Evolutionary conservation across 2,113 vertebrate species (phyloP), one percentile per base, ranked within the genome.

Genomic region (Datnioides undecimradiatus): DNA sequence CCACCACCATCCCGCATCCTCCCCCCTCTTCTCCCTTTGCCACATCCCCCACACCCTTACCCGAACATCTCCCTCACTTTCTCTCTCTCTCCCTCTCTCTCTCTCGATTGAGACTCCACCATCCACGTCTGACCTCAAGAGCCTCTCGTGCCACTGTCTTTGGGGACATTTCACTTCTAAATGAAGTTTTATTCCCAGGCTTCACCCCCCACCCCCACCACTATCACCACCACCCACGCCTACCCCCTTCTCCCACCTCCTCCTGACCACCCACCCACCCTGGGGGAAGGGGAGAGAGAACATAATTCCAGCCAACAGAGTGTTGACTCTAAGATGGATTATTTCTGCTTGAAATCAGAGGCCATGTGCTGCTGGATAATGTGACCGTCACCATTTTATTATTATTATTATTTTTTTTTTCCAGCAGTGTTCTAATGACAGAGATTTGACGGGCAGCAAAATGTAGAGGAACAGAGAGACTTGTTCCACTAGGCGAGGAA

Each of bases 271-370:
- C 85, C 85, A 58, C 60, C 72, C 71, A 21, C 69, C 80, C 74
- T n/a, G 65, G 79, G 80, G 83, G 72, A 86, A 77, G 52, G 78
- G 60, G 68, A n/a, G 75, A 77, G 68, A 59, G 75, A 86, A 82
- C 79, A 92, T 90, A 90, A 92, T 92, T 91, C 88, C n/a, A 81
- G 78, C 90, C 91, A 92, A 79, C 89, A 86, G 84, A 90, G 90
- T 91, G 83, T 91, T 91, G 90, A 91, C 87, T 93, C 83, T 78
- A 87, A 92, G 38, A 94, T 93, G 89, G 89, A 94, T 94, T 93
- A 94, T 95, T 93, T 91, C 89, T 90, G 91, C 88, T 88, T 89
- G 84, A 86, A 92, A 91, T 92, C 92, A 88, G n/a, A 88, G 81
- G 85, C 85, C 73, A 67, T 86, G 86, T 88, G 76, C 84, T 87